A percentile compares a stretch with the other conserved stretches of the same genome.
These are phyloP conservation scores for Philereme vetulata DNA, from an alignment of 2,888 invertebrate genomes.

Conservation along the genomic window DNA sequence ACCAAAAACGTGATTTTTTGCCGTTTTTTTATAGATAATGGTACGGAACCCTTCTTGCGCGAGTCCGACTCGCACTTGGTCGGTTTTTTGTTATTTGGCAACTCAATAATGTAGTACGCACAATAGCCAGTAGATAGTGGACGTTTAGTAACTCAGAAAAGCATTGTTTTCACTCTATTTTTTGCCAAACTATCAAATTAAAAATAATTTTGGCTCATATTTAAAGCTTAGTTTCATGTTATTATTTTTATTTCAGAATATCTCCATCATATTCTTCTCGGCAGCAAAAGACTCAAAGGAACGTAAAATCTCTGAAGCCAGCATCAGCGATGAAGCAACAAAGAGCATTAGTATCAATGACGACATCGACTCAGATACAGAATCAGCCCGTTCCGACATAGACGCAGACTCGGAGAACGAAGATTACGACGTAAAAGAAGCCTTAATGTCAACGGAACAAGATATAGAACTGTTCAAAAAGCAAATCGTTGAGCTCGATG, in stretches of 20 bases:
- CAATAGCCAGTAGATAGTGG: too few relatives aligned
- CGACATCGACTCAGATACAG: conserved; percentile 57
- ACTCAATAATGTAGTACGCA: too few relatives aligned
- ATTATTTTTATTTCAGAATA: conserved; percentile 67
- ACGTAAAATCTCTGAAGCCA: conserved; percentile 71
- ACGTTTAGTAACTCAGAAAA: too few relatives aligned
- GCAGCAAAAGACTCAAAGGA: conserved; percentile 85
- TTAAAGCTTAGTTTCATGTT: conserved; percentile 1
- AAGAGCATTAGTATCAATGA: conserved; percentile 33
- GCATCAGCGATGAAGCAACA: conserved; percentile 47
- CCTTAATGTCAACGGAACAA: conserved; percentile 58
- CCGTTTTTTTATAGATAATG: too few relatives aligned
- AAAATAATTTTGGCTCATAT: too few relatives aligned
- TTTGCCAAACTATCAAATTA: too few relatives aligned
- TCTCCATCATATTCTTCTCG: conserved; percentile 95
- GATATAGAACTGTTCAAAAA: conserved; percentile 78
- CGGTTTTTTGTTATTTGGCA: too few relatives aligned
- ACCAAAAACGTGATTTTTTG: too few relatives aligned
- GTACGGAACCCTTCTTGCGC: too few relatives aligned
- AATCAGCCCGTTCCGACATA: conserved; percentile 59
- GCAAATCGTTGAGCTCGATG: conserved; percentile 78
- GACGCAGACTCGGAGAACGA: conserved; percentile 54
- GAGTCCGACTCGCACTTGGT: too few relatives aligned
- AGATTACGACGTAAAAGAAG: conserved; percentile 52
- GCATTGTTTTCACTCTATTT: too few relatives aligned